Evolutionary conservation across 1,140 invertebrate species (phyloP).

Genomic region (Philopotamus ludificatus): DNA sequence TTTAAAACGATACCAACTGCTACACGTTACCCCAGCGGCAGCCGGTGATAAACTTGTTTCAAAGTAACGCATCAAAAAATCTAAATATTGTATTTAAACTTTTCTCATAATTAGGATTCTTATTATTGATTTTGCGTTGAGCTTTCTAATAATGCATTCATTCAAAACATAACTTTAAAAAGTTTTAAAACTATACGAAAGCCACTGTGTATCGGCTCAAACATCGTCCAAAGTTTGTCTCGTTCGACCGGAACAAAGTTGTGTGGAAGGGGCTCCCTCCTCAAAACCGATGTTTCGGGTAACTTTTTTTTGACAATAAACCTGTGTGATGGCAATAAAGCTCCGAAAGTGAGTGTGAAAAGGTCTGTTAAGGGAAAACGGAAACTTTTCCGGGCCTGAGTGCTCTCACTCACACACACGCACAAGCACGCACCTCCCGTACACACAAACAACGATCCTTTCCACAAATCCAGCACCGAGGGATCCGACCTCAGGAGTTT

Average conservation of each 20-base stretch:
- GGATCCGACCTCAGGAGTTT: constrained; percentile 1
- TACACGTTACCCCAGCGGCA: no score
- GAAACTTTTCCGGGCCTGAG: constrained; percentile 18
- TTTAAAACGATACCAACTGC: no score
- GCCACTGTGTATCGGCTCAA: no score
- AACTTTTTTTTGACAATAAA: constrained; percentile 30
- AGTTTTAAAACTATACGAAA: no score
- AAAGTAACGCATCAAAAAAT: no score
- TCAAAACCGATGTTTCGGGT: constrained; percentile 19
- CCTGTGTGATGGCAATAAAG: constrained; percentile 27
- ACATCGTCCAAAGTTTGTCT: no score
- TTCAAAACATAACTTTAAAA: no score
- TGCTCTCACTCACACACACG: background rate
- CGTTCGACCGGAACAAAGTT: background rate
- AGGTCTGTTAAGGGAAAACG: constrained; percentile 28
- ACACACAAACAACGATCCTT: background rate
- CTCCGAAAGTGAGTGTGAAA: constrained; percentile 30
- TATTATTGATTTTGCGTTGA: no score
- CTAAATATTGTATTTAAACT: no score
- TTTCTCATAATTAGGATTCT: no score
- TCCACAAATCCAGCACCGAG: background rate
- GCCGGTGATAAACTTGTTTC: no score
- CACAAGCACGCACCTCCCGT: background rate
- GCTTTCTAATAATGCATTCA: no score
- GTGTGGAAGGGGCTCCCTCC: background rate